Evolutionary conservation across 64 coral and sea anemone genomes (phyloP).

Genomic region (Actinia tenebrosa): DNA sequence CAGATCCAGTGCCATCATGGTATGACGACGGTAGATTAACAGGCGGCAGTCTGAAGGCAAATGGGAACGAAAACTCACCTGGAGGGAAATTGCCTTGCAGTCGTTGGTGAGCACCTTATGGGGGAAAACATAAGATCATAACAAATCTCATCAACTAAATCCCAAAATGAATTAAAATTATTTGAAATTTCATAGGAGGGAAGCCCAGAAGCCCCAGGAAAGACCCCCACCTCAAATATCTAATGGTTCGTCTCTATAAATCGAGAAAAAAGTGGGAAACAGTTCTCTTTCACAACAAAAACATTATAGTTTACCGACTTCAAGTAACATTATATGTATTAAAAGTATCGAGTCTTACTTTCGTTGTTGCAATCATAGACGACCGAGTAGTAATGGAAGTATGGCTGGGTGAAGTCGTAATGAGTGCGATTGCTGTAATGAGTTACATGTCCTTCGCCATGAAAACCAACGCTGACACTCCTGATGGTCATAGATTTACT

Average conservation of each 20-base stretch:
- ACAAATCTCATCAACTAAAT: too few species aligned
- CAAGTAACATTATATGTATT: neutral
- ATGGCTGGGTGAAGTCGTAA: constrained; percentile 1
- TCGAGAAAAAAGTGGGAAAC: neutral
- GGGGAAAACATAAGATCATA: neutral
- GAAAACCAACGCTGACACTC: neutral
- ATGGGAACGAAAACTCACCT: neutral
- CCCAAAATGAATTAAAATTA: too few species aligned
- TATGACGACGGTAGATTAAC: constrained; percentile 13
- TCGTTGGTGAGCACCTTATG: neutral
- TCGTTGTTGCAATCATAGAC: constrained; percentile 12
- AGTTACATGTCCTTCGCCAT: constrained; percentile 19
- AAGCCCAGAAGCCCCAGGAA: too few species aligned
- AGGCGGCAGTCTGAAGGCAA: constrained; percentile 6
- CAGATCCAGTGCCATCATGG: neutral
- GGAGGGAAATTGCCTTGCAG: neutral
- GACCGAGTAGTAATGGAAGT: neutral
- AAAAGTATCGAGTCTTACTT: neutral
- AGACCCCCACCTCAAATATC: too few species aligned
- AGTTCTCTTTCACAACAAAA: neutral
- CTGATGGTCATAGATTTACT: neutral
- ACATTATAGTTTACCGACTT: neutral
- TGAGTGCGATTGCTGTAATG: neutral
- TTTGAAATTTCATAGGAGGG: too few species aligned
- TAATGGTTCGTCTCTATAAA: neutral